These are phyloP conservation scores for Pseudeuparius sepicola DNA, from an alignment of 2,888 invertebrate genomes.

Conservation along the genomic window DNA sequence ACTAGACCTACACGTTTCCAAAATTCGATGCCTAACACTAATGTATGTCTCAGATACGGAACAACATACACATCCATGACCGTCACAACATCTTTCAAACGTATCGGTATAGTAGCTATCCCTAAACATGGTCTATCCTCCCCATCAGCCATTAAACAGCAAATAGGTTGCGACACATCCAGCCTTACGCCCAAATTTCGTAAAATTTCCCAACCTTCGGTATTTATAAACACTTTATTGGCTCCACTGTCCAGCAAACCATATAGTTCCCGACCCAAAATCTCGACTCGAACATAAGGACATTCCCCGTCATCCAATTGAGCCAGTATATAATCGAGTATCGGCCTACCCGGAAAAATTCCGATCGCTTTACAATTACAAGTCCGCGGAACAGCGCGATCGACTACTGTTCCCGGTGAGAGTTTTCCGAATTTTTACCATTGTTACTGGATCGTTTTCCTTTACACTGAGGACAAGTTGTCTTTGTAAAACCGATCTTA, in stretches of 20 bases:
- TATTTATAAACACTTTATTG: constrained; percentile 8
- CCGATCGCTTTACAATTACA: background rate
- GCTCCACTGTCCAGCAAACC: constrained; percentile 9
- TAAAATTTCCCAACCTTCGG: background rate
- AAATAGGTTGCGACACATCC: background rate
- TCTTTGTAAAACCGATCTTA: constrained; percentile 6
- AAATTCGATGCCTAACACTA: constrained; percentile 10
- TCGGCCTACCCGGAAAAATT: constrained; percentile 1
- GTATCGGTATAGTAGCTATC: constrained; percentile 8
- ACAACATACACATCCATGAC: constrained; percentile 8
- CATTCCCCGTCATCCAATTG: constrained; percentile 6
- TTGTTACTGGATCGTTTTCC: too few relatives aligned
- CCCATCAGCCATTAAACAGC: constrained; percentile 4
- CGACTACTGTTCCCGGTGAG: background rate
- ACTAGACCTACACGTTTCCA: constrained; percentile 8
- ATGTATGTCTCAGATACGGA: constrained; percentile 10
- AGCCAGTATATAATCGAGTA: constrained; percentile 11
- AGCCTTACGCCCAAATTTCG: background rate
- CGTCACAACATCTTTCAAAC: constrained; percentile 4
- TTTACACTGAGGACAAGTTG: constrained; percentile 8
- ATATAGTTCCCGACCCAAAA: constrained; percentile 8
- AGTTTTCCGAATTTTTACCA: constrained; percentile 9
- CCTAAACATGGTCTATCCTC: constrained; percentile 5
- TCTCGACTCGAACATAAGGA: constrained; percentile 10
- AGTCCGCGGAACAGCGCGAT: constrained; percentile 5